phyloP scores from a whole-genome alignment of 1,140 invertebrate genomes.

The Conus ventricosus region DNA sequence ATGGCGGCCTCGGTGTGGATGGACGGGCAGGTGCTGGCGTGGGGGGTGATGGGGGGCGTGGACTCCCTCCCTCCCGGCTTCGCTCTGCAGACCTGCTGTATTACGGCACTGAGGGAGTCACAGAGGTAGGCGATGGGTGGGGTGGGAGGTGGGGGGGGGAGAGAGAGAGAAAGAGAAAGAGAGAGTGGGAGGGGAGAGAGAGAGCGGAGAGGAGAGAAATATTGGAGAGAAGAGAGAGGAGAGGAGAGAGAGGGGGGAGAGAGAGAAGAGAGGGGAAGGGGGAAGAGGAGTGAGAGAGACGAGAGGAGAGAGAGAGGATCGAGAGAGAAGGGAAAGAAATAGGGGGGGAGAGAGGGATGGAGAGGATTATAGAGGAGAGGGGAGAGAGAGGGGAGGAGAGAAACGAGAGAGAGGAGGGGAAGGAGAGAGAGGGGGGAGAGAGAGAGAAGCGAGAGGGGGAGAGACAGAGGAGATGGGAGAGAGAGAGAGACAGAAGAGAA shows the following conservation, averaged over 20 bases:
- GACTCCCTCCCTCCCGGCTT: conserved; percentile 22
- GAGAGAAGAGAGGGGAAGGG: too few relatives aligned
- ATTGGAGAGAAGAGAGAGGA: too few relatives aligned
- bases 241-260: neutral
- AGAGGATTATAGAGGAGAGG: neutral
- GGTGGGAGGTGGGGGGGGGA: neutral
- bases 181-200: neutral
- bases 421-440: too few relatives aligned
- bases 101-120: neutral
- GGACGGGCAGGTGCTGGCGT: neutral
- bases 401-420: too few relatives aligned
- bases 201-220: neutral
- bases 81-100: neutral
- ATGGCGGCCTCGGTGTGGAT: conserved; percentile 25
- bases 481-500: too few relatives aligned
- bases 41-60: conserved; percentile 35
- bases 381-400: too few relatives aligned
- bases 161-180: neutral
- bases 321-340: neutral
- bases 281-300: too few relatives aligned
- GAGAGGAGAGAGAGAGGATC: neutral
- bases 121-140: neutral
- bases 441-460: too few relatives aligned
- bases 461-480: too few relatives aligned
- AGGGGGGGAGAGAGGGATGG: neutral